phyloP scores from a whole-genome alignment of 2,113 vertebrate genomes.

The Okapia johnstoni region DNA sequence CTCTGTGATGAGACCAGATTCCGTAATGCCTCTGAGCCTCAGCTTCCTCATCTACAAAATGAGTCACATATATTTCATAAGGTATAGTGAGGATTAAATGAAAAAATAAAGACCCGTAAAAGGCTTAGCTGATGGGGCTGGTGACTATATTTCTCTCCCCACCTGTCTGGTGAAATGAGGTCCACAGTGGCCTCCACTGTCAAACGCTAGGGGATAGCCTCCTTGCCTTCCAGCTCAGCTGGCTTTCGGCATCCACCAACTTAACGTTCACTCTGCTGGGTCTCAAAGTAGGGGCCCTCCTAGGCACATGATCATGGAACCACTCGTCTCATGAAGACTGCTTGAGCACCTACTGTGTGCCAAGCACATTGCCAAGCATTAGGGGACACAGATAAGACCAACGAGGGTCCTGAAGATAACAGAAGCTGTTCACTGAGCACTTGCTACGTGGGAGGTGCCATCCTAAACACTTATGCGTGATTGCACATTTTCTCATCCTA shows the following conservation, averaged over 20 bases:
- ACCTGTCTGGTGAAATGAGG: neutral
- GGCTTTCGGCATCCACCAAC: neutral
- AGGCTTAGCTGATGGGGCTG: neutral
- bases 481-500: too few species aligned
- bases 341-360: neutral
- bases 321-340: neutral
- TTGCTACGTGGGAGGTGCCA: fast-evolving
- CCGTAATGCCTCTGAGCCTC: neutral
- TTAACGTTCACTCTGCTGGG: neutral
- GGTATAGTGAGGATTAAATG: neutral
- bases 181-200: neutral
- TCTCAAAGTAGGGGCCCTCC: neutral
- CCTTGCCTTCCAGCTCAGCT: too few species aligned
- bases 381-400: neutral
- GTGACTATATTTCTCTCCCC: neutral
- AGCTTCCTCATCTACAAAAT: neutral
- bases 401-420: neutral
- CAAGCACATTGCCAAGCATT: neutral
- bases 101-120: fast-evolving
- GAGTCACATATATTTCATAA: neutral
- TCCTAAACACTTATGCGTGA: fast-evolving
- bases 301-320: neutral
- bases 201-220: neutral
- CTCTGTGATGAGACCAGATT: neutral
- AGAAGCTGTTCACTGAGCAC: fast-evolving